Evolutionary conservation across 2,113 vertebrate genomes (phyloP), one percentile per base, ranked within the genome.

Genomic region (Chinchilla lanigera): DNA sequence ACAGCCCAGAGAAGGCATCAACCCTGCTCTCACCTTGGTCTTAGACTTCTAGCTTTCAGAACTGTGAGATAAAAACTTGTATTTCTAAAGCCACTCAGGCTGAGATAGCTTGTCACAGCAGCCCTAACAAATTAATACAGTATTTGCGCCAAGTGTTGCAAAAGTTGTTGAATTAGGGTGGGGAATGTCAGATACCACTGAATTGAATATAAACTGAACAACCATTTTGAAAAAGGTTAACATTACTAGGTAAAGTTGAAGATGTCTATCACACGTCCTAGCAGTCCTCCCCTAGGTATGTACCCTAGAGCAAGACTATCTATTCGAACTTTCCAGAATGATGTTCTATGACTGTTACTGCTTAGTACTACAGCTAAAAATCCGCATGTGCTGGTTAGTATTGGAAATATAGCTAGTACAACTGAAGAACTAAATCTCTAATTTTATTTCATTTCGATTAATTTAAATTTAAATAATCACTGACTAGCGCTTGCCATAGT

Each of bases 381-480:
- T 77, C 41, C 41, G 75, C 28, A 3, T 82, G 54, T 35, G 52
- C 58, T 33, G 52, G 13, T 6, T 73, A 30, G 38, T 83, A 50
- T 44, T 52, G 75, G 56, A 90, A 75, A 56, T 50, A 26, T 44
- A 20, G 12, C 17, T 73, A 60, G 33, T 16, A 60, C 35, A 52
- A 86, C 13, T 73, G 33, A 71, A 30, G 17, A 26, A 4, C 61
- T 38, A 8, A 52, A 67, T 67, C 87, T 91, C 65, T 78, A 7
- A 83, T 84, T 82, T 71, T 38, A 75, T 77, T 82, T 82, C 58
- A 58, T 58, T 35, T 83, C 50, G 65, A 56, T 22, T 96, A 65
- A 75, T 86, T 77, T 82, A 69, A 88, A 89, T 75, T 17, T 86
- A 86, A 69, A 61, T 73, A 80, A n/a, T 71, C n/a, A 63, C 52